phyloP scores from a whole-genome alignment of 1,140 invertebrate species.

The Camponotus vicinus region DNA sequence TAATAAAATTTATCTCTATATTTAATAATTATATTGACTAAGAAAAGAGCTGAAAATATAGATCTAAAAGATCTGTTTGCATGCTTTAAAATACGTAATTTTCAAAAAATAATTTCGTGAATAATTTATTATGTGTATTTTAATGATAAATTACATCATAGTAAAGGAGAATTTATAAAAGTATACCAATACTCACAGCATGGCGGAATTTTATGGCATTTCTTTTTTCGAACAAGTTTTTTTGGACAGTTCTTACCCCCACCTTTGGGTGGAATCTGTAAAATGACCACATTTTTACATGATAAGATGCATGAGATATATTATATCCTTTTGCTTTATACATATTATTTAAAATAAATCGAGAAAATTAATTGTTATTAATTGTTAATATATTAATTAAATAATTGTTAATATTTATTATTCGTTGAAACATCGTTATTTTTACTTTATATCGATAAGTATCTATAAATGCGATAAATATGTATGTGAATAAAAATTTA shows the following conservation, averaged over 20 bases:
- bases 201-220: constrained; percentile 83
- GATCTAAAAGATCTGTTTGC: neutral
- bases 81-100: neutral
- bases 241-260: constrained; percentile 89
- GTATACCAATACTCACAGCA: constrained; percentile 79
- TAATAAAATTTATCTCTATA: constrained; percentile 27
- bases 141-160: constrained; percentile 28
- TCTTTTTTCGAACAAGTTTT: constrained; percentile 86
- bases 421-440: neutral
- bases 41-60: neutral
- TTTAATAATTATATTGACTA: constrained; percentile 22
- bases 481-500: constrained; percentile 2
- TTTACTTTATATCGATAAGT: neutral
- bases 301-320: neutral
- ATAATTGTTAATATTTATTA: neutral
- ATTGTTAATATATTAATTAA: neutral
- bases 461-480: neutral
- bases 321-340: neutral
- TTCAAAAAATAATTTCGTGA: neutral
- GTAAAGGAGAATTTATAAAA: neutral
- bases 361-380: too few species aligned
- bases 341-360: neutral
- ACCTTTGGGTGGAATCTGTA: constrained; percentile 31
- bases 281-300: neutral
- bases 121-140: constrained; percentile 16